A percentile compares a stretch with the other conserved stretches of the same genome.
Evolutionary conservation across 1,140 invertebrate genomes (phyloP).

Genomic region (Drosophila seguyi): DNA sequence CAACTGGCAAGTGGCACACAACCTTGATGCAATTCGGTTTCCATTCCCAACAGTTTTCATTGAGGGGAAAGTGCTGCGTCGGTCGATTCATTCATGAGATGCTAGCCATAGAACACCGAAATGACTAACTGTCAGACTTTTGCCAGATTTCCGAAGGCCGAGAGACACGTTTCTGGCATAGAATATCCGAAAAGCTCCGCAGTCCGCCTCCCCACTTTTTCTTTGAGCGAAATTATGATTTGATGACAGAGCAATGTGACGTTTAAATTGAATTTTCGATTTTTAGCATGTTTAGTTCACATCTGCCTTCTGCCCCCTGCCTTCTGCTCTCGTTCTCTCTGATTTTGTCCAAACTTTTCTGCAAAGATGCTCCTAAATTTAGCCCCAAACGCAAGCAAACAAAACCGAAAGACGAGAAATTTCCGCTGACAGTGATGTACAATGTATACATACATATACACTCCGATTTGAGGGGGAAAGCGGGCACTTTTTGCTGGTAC

Average conservation of each 20-base stretch:
- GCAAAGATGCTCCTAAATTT: slow-evolving; percentile 48
- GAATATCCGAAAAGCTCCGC: slow-evolving; percentile 45
- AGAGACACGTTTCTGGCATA: slow-evolving; percentile 72
- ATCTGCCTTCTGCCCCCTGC: slow-evolving; percentile 12
- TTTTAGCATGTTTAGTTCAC: slow-evolving; percentile 55
- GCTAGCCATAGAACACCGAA: not conserved
- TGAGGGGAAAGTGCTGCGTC: slow-evolving; percentile 41
- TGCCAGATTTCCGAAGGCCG: slow-evolving; percentile 62
- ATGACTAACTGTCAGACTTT: slow-evolving; percentile 66
- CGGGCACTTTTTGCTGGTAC: not conserved
- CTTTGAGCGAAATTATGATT: slow-evolving; percentile 52
- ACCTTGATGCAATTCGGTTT: slow-evolving; percentile 56
- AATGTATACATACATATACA: slow-evolving; percentile 17
- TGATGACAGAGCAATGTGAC: slow-evolving; percentile 58
- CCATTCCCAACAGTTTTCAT: slow-evolving; percentile 24
- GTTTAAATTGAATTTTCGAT: slow-evolving; percentile 71
- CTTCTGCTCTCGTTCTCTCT: slow-evolving; percentile 2
- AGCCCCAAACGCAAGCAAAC: slow-evolving; percentile 25
- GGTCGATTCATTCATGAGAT: slow-evolving; percentile 61
- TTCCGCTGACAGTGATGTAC: slow-evolving; percentile 51
- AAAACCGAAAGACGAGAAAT: slow-evolving; percentile 21
- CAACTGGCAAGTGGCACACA: slow-evolving; percentile 36
- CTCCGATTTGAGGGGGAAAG: slow-evolving; percentile 2
- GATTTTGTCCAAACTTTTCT: slow-evolving; percentile 32
- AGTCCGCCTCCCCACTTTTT: not conserved